Evolutionary conservation across 92 coral and sea anemone genomes (phyloP).

Genomic region (Phenganax subtilis): DNA sequence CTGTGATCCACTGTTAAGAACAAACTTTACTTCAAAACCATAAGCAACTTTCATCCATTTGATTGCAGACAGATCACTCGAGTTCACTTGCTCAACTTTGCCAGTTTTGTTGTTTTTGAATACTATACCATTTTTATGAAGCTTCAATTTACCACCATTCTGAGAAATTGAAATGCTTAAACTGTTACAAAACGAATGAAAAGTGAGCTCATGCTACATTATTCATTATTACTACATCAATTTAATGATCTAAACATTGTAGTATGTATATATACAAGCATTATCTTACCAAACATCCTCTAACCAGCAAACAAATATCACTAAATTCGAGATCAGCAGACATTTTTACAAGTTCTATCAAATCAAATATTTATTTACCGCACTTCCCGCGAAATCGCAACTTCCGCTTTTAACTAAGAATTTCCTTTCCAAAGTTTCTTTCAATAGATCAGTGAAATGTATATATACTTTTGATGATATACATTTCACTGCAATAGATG

Average conservation of each 20-base stretch:
- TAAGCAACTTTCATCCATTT: constrained; percentile 92
- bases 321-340: constrained; percentile 61
- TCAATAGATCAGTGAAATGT: too few relatives aligned
- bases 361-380: not conserved
- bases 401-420: too few relatives aligned
- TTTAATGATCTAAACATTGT: not conserved
- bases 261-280: not conserved
- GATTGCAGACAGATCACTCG: constrained; percentile 75
- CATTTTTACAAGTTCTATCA: not conserved
- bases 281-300: constrained; percentile 84
- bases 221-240: not conserved
- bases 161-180: constrained; percentile 21
- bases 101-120: constrained; percentile 93
- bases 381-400: not conserved
- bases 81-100: constrained; percentile 68
- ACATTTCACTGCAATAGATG: too few relatives aligned
- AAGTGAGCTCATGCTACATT: not conserved
- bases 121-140: constrained; percentile 81
- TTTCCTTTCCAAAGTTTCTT: too few relatives aligned
- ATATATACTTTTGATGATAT: too few relatives aligned
- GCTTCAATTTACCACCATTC: constrained; percentile 92
- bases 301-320: constrained; percentile 76
- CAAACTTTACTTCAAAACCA: constrained; percentile 86
- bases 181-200: not conserved
- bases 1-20: constrained; percentile 73